A percentile compares a stretch with the other conserved stretches of the same genome.
phyloP scores from a whole-genome alignment of 2,888 invertebrate genomes.

The Heliconius erato region DNA sequence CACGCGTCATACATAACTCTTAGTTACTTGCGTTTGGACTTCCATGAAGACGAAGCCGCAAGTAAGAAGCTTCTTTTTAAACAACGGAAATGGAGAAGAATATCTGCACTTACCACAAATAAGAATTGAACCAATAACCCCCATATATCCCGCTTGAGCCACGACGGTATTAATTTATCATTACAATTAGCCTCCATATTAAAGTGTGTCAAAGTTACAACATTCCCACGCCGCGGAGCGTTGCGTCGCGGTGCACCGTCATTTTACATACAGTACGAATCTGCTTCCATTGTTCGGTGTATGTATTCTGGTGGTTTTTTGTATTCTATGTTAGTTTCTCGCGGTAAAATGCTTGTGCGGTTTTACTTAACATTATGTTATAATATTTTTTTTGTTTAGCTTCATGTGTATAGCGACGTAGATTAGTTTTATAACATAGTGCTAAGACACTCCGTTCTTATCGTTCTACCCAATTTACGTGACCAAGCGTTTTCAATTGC shows the following conservation, averaged over 20 bases:
- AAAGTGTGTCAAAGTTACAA: conserved; percentile 26
- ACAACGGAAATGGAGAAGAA: not conserved
- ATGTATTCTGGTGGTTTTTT: conserved; percentile 3
- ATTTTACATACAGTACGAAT: conserved; percentile 24
- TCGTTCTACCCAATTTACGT: not conserved
- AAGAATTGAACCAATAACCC: not conserved
- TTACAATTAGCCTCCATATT: conserved; percentile 6
- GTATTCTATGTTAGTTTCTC: not conserved
- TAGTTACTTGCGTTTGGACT: no score
- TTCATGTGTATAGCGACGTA: not conserved
- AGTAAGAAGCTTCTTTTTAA: not conserved
- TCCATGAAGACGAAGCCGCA: no score
- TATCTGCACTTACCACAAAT: no score
- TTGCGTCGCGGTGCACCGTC: not conserved
- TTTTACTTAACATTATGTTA: not conserved
- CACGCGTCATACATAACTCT: no score
- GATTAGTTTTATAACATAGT: not conserved
- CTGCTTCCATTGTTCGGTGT: conserved; percentile 25
- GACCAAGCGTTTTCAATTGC: not conserved
- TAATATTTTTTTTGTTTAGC: not conserved
- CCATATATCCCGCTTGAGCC: not conserved
- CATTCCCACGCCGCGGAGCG: conserved; percentile 20
- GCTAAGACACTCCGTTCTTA: not conserved
- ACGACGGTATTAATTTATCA: not conserved
- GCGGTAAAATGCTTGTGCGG: not conserved